Percentiles rank a stretch among this genome's conserved stretches.
Conservation (phyloP, 2,888 invertebrate species). For the Temnothorax ravouxi region DNA sequence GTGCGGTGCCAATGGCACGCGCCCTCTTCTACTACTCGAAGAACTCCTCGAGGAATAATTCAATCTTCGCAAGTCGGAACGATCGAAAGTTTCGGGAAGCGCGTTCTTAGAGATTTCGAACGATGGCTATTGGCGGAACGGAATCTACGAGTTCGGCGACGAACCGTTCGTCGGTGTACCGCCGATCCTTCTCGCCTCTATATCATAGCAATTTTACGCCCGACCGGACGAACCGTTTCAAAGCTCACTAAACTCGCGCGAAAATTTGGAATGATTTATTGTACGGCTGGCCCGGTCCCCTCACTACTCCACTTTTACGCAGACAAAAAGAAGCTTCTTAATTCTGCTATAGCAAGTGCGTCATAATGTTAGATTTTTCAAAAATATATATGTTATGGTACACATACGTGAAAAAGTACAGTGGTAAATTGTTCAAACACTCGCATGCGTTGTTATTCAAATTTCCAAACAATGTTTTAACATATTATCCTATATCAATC, state of each 20-base stretch:
- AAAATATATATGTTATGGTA: background rate
- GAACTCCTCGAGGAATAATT: constrained; percentile 78
- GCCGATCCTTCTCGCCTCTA: constrained; percentile 73
- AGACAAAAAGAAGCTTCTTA: constrained; percentile 66
- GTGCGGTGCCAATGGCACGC: constrained; percentile 69
- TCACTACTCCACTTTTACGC: constrained; percentile 42
- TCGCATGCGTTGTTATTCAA: background rate
- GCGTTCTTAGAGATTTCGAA: constrained; percentile 73
- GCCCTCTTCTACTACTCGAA: constrained; percentile 53
- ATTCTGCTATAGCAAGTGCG: constrained; percentile 51
- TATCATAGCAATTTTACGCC: constrained; percentile 86
- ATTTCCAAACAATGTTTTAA: background rate
- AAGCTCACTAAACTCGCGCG: constrained; percentile 79
- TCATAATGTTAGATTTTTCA: background rate
- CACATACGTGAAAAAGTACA: background rate
- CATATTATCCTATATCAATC: background rate
- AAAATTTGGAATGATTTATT: constrained; percentile 84
- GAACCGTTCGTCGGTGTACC: constrained; percentile 65
- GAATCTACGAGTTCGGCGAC: constrained; percentile 45
- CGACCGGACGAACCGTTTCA: constrained; percentile 79
- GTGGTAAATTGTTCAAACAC: background rate
- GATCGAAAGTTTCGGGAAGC: constrained; percentile 80
- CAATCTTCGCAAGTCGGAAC: constrained; percentile 77
- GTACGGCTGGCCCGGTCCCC: constrained; percentile 75
- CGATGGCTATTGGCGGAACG: constrained; percentile 66